Conservation (phyloP, 2,888 invertebrate genomes). For the Leucophenga montana region DNA sequence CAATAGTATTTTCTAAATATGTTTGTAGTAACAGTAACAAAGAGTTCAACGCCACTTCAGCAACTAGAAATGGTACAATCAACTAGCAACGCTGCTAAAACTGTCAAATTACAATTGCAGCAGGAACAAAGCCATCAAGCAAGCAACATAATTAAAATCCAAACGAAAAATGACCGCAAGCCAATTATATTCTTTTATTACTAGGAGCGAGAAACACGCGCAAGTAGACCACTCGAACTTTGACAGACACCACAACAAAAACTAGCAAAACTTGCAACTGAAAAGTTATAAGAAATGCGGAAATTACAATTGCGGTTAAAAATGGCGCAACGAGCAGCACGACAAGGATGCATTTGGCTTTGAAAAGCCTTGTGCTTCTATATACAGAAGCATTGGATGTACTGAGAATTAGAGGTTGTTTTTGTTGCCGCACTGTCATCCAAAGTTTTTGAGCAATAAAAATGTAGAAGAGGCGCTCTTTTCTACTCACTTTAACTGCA, state of each 20-base stretch:
- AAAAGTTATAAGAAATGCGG: slow-evolving; percentile 58
- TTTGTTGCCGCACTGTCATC: slow-evolving; percentile 16
- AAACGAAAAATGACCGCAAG: slow-evolving; percentile 49
- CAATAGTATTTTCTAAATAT: slow-evolving; percentile 37
- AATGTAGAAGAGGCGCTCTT: slow-evolving; percentile 20
- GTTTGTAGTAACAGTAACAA: neutral
- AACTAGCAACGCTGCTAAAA: neutral
- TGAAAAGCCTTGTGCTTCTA: slow-evolving; percentile 1
- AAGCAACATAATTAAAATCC: slow-evolving; percentile 55
- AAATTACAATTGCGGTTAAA: slow-evolving; percentile 61
- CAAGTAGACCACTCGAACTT: slow-evolving; percentile 19
- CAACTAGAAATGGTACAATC: neutral
- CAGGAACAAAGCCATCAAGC: neutral
- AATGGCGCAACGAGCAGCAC: slow-evolving; percentile 29
- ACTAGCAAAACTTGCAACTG: slow-evolving; percentile 48
- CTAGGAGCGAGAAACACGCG: neutral
- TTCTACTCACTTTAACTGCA: slow-evolving; percentile 30
- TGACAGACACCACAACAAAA: slow-evolving; percentile 32
- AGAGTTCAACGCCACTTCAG: slow-evolving; percentile 50
- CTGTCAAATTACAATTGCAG: slow-evolving; percentile 24
- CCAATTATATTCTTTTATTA: slow-evolving; percentile 47
- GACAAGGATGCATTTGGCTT: slow-evolving; percentile 14
- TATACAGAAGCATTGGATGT: slow-evolving; percentile 10
- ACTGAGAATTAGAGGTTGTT: neutral
- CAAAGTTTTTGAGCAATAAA: slow-evolving; percentile 12